Base-by-base conservation (phyloP, 2,888 invertebrate species). In the Cephus runcator region DNA sequence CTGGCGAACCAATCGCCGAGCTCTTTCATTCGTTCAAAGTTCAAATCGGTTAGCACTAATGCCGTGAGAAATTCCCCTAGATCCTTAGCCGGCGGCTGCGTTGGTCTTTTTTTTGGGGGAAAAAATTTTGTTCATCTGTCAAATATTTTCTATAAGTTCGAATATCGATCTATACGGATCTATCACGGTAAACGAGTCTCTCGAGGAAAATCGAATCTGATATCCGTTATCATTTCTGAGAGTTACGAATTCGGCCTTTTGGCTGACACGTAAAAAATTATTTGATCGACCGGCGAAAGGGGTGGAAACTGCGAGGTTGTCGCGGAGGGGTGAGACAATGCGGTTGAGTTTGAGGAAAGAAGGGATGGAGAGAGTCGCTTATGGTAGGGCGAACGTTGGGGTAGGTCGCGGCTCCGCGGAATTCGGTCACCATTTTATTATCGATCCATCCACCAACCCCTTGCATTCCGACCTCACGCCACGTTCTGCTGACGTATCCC, bases 401-500 rank as follows among this genome's bases (percentile, higher is more conserved):
- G 90, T 86, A 91, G 91, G 91, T 91, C 89, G 88, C 73, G 80
- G 81, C 80, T 81, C 82, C 80, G 83, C 87, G 90, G 88, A 91
- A 91, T 91, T 91, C 91, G 91, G 91, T 91, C 91, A 91, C 91
- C 90, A 90, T 91, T 91, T 91, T 91, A 89, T 88, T 90, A 91
- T 91, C 91, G 91, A 91, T 91, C 90, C 76, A 68, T 73, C 76
- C 76, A 69, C 71, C 77, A 75, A 73, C 78, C 33, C 56, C 76
- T 56, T 31, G 76, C 69, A 73, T 36, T 77, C 34, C 77, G 30
- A 75, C 40, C 75, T 31, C 73, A 35, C 69, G 12, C 30, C 15
- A 23, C 87, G 85, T 71, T 78, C 81, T 78, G 69, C 56, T 56
- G 15, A 31, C 76, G 34, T 69, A 35, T 33, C 11, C 12, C 69